These are phyloP conservation scores for Cephus cinctus DNA, from an alignment of 1,140 invertebrate species.

Conservation along the genomic window DNA sequence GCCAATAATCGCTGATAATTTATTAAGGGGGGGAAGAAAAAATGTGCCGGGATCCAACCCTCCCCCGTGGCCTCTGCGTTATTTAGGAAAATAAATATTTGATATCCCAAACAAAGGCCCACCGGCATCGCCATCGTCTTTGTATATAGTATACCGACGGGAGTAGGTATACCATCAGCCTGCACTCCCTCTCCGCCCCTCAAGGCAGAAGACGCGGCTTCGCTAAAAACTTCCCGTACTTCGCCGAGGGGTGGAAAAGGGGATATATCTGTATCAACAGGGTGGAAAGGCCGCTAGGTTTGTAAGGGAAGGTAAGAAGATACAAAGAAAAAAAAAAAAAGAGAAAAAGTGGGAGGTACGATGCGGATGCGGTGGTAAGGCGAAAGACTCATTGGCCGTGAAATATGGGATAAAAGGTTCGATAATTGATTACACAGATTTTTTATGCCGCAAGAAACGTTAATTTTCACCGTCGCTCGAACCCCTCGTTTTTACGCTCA, in stretches of 20 bases:
- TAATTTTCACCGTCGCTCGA: conserved; percentile 47
- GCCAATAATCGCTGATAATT: conserved; percentile 12
- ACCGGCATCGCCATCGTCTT: conserved; percentile 6
- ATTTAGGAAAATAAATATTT: conserved; percentile 41
- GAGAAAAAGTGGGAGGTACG: conserved; percentile 30
- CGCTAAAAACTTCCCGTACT: too few relatives aligned
- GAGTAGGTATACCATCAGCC: too few relatives aligned
- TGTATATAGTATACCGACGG: too few relatives aligned
- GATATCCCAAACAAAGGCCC: conserved; percentile 35
- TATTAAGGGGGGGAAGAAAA: conserved; percentile 4
- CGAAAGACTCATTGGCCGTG: conserved; percentile 49
- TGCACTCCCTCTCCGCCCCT: conserved; percentile 4
- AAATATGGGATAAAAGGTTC: conserved; percentile 56
- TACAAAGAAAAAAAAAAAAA: conserved; percentile 29
- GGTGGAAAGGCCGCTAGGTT: too few relatives aligned
- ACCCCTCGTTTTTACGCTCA: conserved; percentile 46
- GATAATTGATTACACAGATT: conserved; percentile 58
- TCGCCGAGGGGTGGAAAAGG: too few relatives aligned
- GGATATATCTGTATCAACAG: too few relatives aligned
- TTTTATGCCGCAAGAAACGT: conserved; percentile 55
- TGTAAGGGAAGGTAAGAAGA: conserved; percentile 33
- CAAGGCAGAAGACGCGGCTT: conserved; percentile 10
- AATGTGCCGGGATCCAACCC: too few relatives aligned
- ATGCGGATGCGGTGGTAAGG: too few relatives aligned
- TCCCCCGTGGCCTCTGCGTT: conserved; percentile 16